phyloP scores from a whole-genome alignment of 2,113 vertebrate genomes.

The Nyctibius bracteatus region DNA sequence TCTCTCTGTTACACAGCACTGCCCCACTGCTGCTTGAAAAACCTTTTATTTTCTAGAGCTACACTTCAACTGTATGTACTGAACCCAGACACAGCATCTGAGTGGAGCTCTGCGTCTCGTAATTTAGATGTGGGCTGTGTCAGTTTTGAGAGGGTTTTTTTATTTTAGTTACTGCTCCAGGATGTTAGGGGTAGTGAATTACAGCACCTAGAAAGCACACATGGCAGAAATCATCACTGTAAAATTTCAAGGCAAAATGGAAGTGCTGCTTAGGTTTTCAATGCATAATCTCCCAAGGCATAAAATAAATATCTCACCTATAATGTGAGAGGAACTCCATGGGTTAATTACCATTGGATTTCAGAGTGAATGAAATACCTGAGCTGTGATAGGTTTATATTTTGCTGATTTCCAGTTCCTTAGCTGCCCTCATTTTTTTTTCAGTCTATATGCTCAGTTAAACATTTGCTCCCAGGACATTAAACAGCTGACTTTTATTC shows the following conservation, averaged over 20 bases:
- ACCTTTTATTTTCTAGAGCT: neutral
- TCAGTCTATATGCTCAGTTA: neutral
- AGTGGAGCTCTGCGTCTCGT: neutral
- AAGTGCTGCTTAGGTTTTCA: neutral
- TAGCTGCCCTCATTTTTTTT: neutral
- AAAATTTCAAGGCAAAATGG: neutral
- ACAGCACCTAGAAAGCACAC: neutral
- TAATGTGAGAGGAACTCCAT: neutral
- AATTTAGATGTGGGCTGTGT: neutral
- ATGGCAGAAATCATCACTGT: neutral
- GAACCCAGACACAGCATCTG: neutral
- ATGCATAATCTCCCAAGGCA: rapidly evolving
- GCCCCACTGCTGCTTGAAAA: neutral
- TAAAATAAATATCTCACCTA: neutral
- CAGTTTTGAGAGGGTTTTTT: neutral
- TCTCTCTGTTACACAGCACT: neutral
- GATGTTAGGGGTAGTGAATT: neutral
- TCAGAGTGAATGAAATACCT: neutral
- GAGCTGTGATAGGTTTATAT: neutral
- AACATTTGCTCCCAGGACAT: neutral
- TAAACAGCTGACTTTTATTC: neutral
- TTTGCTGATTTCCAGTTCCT: neutral
- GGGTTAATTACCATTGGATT: neutral
- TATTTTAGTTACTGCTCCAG: neutral
- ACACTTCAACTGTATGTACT: neutral